Evolutionary conservation across 2,888 invertebrate genomes (phyloP).

Genomic region (Hypena proboscidalis): DNA sequence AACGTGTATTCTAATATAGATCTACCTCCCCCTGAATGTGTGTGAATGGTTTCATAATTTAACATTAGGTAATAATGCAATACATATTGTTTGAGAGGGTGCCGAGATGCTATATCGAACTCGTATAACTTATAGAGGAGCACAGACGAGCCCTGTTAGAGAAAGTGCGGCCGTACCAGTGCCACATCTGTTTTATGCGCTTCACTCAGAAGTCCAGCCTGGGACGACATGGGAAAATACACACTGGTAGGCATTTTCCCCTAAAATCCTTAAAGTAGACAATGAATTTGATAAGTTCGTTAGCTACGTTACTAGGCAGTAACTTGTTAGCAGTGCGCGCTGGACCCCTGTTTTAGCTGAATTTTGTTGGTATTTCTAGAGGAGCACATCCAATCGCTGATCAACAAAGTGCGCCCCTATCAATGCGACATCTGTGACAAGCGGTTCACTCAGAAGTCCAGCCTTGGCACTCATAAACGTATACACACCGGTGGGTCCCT

Average conservation of each 20-base stretch:
- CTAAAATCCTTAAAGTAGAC: conserved; percentile 83
- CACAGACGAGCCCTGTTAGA: conserved; percentile 86
- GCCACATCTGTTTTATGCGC: conserved; percentile 89
- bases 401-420: conserved; percentile 86
- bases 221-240: conserved; percentile 90
- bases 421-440: conserved; percentile 92
- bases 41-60: conserved; percentile 68
- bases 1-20: conserved; percentile 52
- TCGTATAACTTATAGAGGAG: conserved; percentile 85
- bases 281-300: conserved; percentile 72
- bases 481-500: conserved; percentile 89
- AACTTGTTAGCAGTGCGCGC: conserved; percentile 61
- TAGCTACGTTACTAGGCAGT: conserved; percentile 77
- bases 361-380: conserved; percentile 85
- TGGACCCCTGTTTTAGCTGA: conserved; percentile 78
- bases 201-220: conserved; percentile 91
- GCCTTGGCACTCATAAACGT: conserved; percentile 92
- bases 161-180: conserved; percentile 88
- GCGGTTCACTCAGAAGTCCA: conserved; percentile 93
- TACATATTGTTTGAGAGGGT: conserved; percentile 69
- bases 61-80: conserved; percentile 62
- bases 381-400: conserved; percentile 86
- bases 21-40: conserved; percentile 82
- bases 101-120: conserved; percentile 80
- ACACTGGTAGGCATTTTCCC: conserved; percentile 87